These are phyloP conservation scores for Panurus biarmicus DNA, from an alignment of 2,113 vertebrate genomes.

Conservation along the genomic window DNA sequence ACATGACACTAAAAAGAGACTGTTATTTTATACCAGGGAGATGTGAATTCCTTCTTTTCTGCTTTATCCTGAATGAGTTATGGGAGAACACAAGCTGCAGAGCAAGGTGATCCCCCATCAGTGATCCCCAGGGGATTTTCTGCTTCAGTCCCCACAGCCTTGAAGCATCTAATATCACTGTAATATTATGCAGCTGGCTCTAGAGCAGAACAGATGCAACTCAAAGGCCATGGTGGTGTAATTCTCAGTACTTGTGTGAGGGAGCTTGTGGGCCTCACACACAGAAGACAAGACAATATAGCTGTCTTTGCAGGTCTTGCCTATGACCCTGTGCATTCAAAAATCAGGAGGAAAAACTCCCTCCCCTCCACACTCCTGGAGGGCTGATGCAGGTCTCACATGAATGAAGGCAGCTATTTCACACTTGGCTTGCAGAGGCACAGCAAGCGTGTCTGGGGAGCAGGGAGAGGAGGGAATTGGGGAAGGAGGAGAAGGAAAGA, in stretches of 20 bases:
- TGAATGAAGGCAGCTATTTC: slow-evolving; percentile 35
- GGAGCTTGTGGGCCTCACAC: background rate
- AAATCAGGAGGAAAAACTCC: background rate
- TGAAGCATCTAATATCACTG: background rate
- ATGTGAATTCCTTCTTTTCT: background rate
- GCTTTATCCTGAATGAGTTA: background rate
- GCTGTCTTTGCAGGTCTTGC: background rate
- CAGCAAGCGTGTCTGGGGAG: fast-evolving
- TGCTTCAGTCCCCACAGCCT: background rate
- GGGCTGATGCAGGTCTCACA: background rate
- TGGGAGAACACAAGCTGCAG: background rate
- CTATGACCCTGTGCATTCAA: background rate
- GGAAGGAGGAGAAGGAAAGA: background rate
- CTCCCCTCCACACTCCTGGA: fast-evolving
- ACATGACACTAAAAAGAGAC: background rate
- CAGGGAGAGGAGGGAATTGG: background rate
- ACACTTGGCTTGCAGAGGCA: slow-evolving; percentile 31
- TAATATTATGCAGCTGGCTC: background rate
- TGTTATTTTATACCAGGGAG: background rate
- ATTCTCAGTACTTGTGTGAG: background rate
- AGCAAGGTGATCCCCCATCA: background rate
- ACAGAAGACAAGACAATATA: background rate
- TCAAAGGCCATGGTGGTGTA: background rate
- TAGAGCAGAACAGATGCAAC: background rate
- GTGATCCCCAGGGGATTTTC: background rate